These are phyloP conservation scores for Poicephalus meyeri DNA, from an alignment of 2,113 vertebrate genomes.

Conservation along the genomic window DNA sequence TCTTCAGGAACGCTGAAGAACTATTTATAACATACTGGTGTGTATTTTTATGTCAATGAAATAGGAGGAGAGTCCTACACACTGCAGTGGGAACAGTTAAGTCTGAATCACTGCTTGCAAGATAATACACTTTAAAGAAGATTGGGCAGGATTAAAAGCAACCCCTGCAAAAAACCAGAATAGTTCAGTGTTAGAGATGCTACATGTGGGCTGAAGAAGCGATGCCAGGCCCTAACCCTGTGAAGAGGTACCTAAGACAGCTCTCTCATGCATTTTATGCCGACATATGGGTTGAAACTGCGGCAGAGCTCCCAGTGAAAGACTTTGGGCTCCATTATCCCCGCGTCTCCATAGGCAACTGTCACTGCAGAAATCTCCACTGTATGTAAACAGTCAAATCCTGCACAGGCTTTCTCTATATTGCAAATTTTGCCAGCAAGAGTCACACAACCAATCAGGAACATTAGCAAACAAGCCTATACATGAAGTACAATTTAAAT, in stretches of 20 bases:
- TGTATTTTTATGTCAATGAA: constrained; percentile 70
- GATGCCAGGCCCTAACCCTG: constrained; percentile 7
- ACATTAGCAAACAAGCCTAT: neutral
- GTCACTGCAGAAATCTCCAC: constrained; percentile 52
- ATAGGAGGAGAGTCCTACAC: constrained; percentile 64
- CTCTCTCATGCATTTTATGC: neutral
- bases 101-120: constrained; percentile 62
- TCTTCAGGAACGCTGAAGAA: constrained; percentile 23
- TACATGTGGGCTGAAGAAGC: constrained; percentile 22
- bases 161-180: constrained; percentile 54
- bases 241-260: neutral
- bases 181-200: constrained; percentile 19
- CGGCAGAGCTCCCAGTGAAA: constrained; percentile 28
- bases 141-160: constrained; percentile 54
- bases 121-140: constrained; percentile 55
- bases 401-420: neutral
- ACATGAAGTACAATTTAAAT: neutral
- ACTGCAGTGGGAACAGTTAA: constrained; percentile 59
- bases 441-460: neutral
- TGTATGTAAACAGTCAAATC: constrained; percentile 51
- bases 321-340: constrained; percentile 42
- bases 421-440: neutral
- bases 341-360: constrained; percentile 59
- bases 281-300: constrained; percentile 37
- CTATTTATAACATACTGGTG: constrained; percentile 62